phyloP scores from a whole-genome alignment of 2,888 invertebrate genomes.

The Ecdyonurus torrentis region DNA sequence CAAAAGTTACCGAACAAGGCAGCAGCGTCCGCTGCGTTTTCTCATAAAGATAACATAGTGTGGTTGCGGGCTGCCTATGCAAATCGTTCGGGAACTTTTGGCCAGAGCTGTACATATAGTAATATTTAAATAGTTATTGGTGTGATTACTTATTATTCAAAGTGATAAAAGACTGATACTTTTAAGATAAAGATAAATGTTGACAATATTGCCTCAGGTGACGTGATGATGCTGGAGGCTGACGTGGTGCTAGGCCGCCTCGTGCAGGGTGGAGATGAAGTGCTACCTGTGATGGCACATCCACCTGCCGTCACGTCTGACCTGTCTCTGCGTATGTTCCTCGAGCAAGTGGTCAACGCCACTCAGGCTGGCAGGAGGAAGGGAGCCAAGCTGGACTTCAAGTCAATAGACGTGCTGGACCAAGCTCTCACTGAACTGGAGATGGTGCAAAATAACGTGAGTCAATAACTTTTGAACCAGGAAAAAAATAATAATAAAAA shows the following conservation, averaged over 20 bases:
- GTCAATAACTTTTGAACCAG: background rate
- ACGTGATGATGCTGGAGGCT: conserved; percentile 68
- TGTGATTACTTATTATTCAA: too few species aligned
- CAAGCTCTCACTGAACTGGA: conserved; percentile 23
- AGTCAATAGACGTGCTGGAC: conserved; percentile 50
- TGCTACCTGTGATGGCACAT: conserved; percentile 71
- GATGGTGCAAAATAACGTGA: conserved; percentile 15
- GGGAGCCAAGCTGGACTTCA: conserved; percentile 81
- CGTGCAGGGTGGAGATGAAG: conserved; percentile 26
- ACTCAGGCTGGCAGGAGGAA: conserved; percentile 29
- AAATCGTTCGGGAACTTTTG: too few species aligned
- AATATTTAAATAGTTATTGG: too few species aligned
- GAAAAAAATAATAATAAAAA: background rate
- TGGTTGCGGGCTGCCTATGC: too few species aligned
- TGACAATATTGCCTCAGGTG: conserved; percentile 35
- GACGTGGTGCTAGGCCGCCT: conserved; percentile 53
- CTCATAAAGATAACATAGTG: too few species aligned
- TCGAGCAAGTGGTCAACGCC: conserved; percentile 35
- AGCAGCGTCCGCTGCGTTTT: too few species aligned
- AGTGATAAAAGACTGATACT: too few species aligned
- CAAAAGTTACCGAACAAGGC: too few species aligned
- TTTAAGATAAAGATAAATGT: too few species aligned
- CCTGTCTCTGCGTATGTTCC: conserved; percentile 54
- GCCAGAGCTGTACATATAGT: too few species aligned
- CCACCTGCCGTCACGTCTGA: conserved; percentile 57